Evolutionary conservation across 2,888 invertebrate genomes (phyloP).

Genomic region (Platycheirus rosarum): DNA sequence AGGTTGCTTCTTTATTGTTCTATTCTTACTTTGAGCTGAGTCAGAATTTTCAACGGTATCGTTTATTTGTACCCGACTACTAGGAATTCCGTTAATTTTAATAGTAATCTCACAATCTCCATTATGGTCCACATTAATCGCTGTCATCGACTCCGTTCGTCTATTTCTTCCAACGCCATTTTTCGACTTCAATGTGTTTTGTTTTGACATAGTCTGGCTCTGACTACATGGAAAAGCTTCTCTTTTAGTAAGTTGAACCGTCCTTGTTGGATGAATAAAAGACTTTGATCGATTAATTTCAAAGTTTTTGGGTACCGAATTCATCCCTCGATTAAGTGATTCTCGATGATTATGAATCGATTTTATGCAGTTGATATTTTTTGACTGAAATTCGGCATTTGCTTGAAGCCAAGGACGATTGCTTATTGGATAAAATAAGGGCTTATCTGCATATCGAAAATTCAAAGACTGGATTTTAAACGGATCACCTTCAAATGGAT

Average conservation of each 20-base stretch:
- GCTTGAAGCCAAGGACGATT: conserved; percentile 38
- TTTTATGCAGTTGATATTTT: no score
- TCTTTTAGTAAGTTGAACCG: not conserved
- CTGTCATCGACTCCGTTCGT: not conserved
- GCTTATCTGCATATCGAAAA: conserved; percentile 79
- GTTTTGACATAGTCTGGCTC: not conserved
- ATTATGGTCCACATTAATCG: conserved; percentile 7
- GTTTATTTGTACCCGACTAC: conserved; percentile 27
- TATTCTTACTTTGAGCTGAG: not conserved
- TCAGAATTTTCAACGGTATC: conserved; percentile 3
- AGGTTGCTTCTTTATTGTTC: not conserved
- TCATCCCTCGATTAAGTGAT: no score
- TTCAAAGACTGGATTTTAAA: conserved; percentile 80
- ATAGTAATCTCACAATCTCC: conserved; percentile 41
- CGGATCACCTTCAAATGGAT: conserved; percentile 79
- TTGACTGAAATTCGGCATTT: no score
- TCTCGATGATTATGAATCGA: no score
- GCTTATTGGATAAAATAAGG: conserved; percentile 48
- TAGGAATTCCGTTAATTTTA: conserved; percentile 49
- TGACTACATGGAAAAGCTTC: not conserved
- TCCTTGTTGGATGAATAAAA: not conserved
- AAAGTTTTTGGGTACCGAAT: not conserved
- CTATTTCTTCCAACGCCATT: not conserved
- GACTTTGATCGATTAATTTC: conserved; percentile 3
- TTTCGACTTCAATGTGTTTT: not conserved